phyloP scores from a whole-genome alignment of 2,888 invertebrate genomes.

The Sipunculus nudus region DNA sequence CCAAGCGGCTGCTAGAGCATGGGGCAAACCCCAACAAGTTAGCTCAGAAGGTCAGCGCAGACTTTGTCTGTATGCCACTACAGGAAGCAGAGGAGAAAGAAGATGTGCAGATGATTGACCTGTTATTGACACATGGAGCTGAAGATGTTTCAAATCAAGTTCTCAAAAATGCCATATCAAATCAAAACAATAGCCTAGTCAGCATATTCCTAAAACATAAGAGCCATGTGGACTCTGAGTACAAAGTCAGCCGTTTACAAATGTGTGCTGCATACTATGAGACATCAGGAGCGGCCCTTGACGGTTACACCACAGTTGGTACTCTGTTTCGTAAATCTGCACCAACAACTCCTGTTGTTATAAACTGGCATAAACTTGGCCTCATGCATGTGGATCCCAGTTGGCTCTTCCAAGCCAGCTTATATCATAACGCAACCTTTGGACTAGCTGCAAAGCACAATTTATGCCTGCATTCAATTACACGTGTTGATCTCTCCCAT shows the following conservation, averaged over 20 bases:
- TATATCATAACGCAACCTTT: constrained; percentile 85
- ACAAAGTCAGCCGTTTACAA: constrained; percentile 88
- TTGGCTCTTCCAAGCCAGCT: constrained; percentile 86
- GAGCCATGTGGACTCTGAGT: constrained; percentile 84
- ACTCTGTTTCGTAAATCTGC: not conserved
- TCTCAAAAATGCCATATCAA: constrained; percentile 78
- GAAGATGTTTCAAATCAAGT: constrained; percentile 86
- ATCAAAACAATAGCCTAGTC: constrained; percentile 75
- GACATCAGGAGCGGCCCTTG: constrained; percentile 68
- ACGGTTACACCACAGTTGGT: not conserved
- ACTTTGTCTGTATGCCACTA: constrained; percentile 64
- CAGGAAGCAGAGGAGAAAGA: constrained; percentile 77
- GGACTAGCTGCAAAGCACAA: no score
- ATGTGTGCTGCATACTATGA: constrained; percentile 76
- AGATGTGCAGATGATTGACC: constrained; percentile 78
- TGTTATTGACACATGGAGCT: constrained; percentile 83
- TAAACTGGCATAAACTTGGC: constrained; percentile 86
- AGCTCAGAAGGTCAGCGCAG: constrained; percentile 68
- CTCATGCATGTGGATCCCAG: constrained; percentile 76
- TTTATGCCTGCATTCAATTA: constrained; percentile 93
- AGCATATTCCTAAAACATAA: constrained; percentile 86
- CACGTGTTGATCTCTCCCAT: constrained; percentile 89
- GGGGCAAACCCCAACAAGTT: constrained; percentile 84
- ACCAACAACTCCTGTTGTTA: constrained; percentile 69
- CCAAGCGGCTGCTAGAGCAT: constrained; percentile 78